Conservation (phyloP, 1,140 invertebrate species). For the Bombus fervidus region DNA sequence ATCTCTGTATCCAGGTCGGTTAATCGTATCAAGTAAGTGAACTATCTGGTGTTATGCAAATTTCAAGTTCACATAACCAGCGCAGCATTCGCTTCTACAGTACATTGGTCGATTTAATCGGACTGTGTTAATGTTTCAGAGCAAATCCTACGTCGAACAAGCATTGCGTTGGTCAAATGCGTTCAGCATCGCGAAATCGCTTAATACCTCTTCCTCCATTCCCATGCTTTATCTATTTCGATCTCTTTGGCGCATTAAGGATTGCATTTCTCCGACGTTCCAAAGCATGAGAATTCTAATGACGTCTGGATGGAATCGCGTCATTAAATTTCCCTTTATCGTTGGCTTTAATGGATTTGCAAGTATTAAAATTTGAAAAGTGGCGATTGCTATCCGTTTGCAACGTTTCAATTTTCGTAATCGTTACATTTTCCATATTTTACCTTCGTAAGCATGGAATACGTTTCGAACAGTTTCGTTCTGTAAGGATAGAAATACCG, state of each 20-base stretch:
- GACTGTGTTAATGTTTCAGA: conserved; percentile 40
- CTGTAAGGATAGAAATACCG: too few relatives aligned
- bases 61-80: conserved; percentile 41
- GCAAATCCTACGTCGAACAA: conserved; percentile 55
- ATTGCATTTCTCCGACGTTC: background rate
- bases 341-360: background rate
- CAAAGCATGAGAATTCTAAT: background rate
- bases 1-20: background rate
- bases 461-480: too few relatives aligned
- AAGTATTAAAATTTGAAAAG: background rate
- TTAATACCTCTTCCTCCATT: conserved; percentile 50
- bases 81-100: conserved; percentile 8
- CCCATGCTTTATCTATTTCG: conserved; percentile 39
- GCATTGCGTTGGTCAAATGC: conserved; percentile 26
- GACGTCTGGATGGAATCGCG: background rate
- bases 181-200: conserved; percentile 36
- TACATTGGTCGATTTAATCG: conserved; percentile 50
- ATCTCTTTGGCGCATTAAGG: conserved; percentile 35
- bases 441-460: too few relatives aligned
- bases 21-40: conserved; percentile 2
- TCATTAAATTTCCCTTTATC: background rate
- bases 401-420: background rate
- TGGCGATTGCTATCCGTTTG: background rate
- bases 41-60: conserved; percentile 27
- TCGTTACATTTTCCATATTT: background rate